phyloP scores from a whole-genome alignment of 2,888 invertebrate species.

The Enchytraeus crypticus region DNA sequence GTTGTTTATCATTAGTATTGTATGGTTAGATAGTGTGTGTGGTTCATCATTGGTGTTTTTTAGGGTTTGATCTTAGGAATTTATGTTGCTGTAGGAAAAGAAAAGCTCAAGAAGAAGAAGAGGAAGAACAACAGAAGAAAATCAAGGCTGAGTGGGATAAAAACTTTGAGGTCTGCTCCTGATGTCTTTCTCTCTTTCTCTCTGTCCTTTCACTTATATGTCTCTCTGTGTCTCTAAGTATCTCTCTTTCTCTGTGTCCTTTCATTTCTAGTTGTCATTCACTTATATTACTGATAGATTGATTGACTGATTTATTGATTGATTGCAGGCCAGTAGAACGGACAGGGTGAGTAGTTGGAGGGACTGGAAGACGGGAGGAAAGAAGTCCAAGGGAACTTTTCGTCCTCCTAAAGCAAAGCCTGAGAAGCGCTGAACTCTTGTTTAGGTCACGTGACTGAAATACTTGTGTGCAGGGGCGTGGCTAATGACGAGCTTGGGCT shows the following conservation, averaged over 20 bases:
- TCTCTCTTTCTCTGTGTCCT: neutral
- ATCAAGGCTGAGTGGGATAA: constrained; percentile 94
- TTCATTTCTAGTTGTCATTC: neutral
- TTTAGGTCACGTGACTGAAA: too few relatives aligned
- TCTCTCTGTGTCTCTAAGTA: too few relatives aligned
- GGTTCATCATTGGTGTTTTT: too few relatives aligned
- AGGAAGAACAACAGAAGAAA: constrained; percentile 79
- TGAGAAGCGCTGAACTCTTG: constrained; percentile 21
- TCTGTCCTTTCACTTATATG: too few relatives aligned
- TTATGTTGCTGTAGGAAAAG: constrained; percentile 74
- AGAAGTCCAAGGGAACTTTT: constrained; percentile 40
- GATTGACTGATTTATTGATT: too few relatives aligned
- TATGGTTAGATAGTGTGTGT: too few relatives aligned
- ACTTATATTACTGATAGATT: too few relatives aligned
- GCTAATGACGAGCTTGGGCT: too few relatives aligned
- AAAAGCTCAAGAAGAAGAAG: constrained; percentile 84
- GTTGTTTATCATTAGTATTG: too few relatives aligned
- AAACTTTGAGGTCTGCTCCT: constrained; percentile 74
- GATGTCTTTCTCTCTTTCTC: neutral
- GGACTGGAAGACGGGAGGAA: constrained; percentile 32
- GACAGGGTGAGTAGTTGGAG: constrained; percentile 47
- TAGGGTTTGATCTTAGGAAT: too few relatives aligned
- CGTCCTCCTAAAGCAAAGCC: constrained; percentile 45
- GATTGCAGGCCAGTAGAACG: constrained; percentile 40
- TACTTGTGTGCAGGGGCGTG: too few relatives aligned